Conservation (phyloP, 1,140 invertebrate species). For the Andrena cerasifolii region DNA sequence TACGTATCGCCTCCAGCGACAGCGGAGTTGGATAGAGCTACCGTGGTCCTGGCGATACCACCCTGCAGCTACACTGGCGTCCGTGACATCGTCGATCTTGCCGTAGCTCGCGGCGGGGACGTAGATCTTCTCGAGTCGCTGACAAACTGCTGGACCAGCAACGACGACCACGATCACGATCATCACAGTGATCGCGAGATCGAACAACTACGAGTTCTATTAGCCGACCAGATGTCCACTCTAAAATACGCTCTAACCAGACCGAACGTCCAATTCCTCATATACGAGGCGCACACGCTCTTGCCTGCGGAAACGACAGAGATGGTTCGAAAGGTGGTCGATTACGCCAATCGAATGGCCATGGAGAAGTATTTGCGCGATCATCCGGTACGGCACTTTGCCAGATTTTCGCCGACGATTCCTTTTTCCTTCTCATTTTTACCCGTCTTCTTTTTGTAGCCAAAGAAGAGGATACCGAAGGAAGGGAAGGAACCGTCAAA, state of each 20-base stretch:
- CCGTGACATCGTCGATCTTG: slow-evolving; percentile 88
- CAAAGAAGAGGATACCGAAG: neutral
- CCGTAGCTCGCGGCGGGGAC: slow-evolving; percentile 76
- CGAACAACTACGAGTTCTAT: slow-evolving; percentile 59
- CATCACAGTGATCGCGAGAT: too few species aligned
- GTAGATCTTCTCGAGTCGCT: slow-evolving; percentile 70
- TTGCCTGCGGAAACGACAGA: slow-evolving; percentile 78
- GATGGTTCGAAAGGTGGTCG: slow-evolving; percentile 76
- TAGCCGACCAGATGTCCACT: slow-evolving; percentile 74
- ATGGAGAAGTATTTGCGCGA: slow-evolving; percentile 77
- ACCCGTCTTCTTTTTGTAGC: neutral
- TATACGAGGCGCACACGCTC: slow-evolving; percentile 81
- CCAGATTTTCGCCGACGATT: neutral
- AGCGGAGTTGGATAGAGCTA: slow-evolving; percentile 85
- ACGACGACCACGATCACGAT: slow-evolving; percentile 28
- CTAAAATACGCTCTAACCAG: slow-evolving; percentile 74
- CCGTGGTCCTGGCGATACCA: slow-evolving; percentile 88
- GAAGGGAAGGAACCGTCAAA: neutral
- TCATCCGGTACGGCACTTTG: slow-evolving; percentile 66
- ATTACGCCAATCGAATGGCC: slow-evolving; percentile 78
- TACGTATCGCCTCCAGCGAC: slow-evolving; percentile 64
- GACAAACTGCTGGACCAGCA: slow-evolving; percentile 44
- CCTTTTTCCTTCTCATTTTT: neutral
- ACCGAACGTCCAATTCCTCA: slow-evolving; percentile 80
- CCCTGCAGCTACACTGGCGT: slow-evolving; percentile 90